Conservation (phyloP, 2,113 vertebrate species). For the Nothoprocta perdicaria region DNA sequence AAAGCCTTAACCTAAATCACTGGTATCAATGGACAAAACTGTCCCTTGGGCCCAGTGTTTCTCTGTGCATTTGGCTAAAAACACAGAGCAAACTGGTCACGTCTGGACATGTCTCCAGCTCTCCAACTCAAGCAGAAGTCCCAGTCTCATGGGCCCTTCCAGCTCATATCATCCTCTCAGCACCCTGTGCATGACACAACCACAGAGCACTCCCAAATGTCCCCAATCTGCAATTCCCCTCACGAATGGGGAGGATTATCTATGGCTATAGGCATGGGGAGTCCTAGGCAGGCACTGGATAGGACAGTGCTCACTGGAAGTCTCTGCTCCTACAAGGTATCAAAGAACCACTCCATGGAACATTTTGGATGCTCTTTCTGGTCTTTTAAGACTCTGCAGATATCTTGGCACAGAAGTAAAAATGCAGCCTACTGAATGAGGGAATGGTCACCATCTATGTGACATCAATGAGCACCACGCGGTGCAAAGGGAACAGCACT, state of each 20-base stretch:
- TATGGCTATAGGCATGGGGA: rapidly evolving
- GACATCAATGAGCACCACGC: background rate
- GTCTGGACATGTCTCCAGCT: background rate
- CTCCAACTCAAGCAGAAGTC: background rate
- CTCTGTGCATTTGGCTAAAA: background rate
- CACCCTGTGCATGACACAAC: background rate
- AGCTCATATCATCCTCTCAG: background rate
- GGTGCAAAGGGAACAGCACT: background rate
- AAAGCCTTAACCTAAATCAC: background rate
- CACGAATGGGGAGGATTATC: background rate
- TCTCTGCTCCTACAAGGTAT: background rate
- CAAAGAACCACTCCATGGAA: background rate
- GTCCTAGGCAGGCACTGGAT: background rate
- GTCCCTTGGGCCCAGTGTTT: background rate
- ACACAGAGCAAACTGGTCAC: background rate
- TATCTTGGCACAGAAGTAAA: background rate
- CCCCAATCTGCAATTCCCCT: background rate
- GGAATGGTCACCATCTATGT: rapidly evolving
- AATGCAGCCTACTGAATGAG: background rate
- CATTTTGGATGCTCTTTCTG: background rate
- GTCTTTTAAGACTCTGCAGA: background rate
- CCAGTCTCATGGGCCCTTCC: background rate
- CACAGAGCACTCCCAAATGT: background rate
- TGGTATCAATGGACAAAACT: background rate
- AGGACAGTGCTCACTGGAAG: background rate